These are phyloP conservation scores for Drosophila pegasa DNA, from an alignment of 2,888 invertebrate species.

Conservation along the genomic window DNA sequence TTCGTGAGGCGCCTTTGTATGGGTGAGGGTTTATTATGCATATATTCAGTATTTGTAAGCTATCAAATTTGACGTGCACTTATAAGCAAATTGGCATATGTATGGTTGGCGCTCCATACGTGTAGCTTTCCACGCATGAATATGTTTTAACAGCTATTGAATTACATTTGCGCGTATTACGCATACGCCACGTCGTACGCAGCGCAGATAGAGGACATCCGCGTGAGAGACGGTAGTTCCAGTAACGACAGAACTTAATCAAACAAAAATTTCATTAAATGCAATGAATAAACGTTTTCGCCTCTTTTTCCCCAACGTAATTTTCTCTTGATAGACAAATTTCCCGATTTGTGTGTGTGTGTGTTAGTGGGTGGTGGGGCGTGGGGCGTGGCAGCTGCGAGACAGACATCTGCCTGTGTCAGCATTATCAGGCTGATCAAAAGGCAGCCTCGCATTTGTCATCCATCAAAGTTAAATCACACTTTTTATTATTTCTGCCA, in stretches of 20 bases:
- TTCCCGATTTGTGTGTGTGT: constrained; percentile 14
- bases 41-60: constrained; percentile 50
- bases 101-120: constrained; percentile 39
- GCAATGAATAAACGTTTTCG: constrained; percentile 68
- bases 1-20: constrained; percentile 1
- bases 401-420: constrained; percentile 51
- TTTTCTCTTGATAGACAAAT: constrained; percentile 53
- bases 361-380: neutral
- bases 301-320: constrained; percentile 22
- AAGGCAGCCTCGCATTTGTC: constrained; percentile 76
- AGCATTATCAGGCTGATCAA: constrained; percentile 71
- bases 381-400: constrained; percentile 8
- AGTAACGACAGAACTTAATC: constrained; percentile 45
- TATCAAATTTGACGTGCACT: constrained; percentile 75
- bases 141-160: constrained; percentile 58
- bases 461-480: constrained; percentile 84
- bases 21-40: neutral
- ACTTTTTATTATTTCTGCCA: constrained; percentile 82
- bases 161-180: constrained; percentile 68
- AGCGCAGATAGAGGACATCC: constrained; percentile 4
- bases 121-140: constrained; percentile 66
- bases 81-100: constrained; percentile 63
- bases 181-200: constrained; percentile 39
- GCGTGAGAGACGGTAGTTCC: neutral
- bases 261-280: constrained; percentile 57